Conservation (phyloP, 2,797 vertebrate species). For the Poecilia wingei region DNA sequence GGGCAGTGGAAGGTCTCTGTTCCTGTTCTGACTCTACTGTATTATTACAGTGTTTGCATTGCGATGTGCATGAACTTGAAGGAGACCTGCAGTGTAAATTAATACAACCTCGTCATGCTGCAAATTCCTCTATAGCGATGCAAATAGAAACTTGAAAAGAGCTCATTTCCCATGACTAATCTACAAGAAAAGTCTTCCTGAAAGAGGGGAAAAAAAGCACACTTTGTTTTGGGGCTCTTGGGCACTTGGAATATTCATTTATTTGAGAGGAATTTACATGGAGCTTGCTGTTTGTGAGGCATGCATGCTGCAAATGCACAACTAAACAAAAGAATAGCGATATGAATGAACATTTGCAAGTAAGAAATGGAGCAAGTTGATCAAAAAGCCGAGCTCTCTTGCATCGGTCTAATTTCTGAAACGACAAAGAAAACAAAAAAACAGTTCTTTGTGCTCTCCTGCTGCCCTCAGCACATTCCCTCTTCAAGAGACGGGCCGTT, state of each 20-base stretch:
- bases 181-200: constrained; percentile 2
- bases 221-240: neutral
- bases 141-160: constrained; percentile 6
- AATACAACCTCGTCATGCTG: constrained; percentile 7
- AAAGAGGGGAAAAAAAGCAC: neutral
- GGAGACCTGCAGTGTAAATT: constrained; percentile 2
- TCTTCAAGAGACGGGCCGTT: neutral
- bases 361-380: neutral
- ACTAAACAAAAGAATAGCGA: neutral
- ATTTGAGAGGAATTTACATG: neutral
- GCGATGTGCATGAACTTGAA: neutral
- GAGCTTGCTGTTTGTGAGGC: neutral
- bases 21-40: neutral
- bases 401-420: neutral
- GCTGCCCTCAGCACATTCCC: neutral
- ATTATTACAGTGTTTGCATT: neutral
- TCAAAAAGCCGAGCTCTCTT: neutral
- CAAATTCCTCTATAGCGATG: neutral
- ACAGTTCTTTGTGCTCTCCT: neutral
- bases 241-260: neutral
- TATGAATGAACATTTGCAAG: neutral
- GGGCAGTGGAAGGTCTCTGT: neutral
- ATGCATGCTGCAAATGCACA: neutral
- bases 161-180: constrained; percentile 6
- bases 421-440: no score